These are phyloP conservation scores for Euthynnus affinis DNA, from an alignment of 2,797 vertebrate genomes.

Conservation along the genomic window DNA sequence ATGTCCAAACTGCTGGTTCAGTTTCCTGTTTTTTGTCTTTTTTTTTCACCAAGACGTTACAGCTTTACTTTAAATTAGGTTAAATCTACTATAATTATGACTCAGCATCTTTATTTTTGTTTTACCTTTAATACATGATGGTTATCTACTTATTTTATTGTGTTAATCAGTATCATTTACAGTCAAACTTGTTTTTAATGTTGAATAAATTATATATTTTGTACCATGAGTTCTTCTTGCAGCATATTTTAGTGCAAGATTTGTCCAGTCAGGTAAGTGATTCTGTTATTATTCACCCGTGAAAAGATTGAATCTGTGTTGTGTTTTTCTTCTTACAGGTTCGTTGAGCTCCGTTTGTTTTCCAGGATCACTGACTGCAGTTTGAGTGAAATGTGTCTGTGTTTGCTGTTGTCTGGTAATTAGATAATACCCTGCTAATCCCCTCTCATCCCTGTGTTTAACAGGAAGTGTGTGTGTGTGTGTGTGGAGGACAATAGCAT, in stretches of 20 bases:
- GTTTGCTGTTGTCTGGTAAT: slow-evolving; percentile 22
- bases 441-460: slow-evolving; percentile 17
- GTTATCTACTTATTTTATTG: too few species aligned
- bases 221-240: background rate
- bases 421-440: slow-evolving; percentile 36
- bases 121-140: too few species aligned
- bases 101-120: too few species aligned
- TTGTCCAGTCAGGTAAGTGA: too few species aligned
- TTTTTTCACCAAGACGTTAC: too few species aligned
- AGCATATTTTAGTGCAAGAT: too few species aligned
- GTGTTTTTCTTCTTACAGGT: background rate
- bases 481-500: background rate
- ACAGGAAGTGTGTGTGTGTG: slow-evolving; percentile 22
- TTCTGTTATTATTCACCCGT: too few species aligned
- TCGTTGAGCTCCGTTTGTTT: background rate
- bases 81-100: too few species aligned
- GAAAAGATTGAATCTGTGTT: too few species aligned
- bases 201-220: background rate
- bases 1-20: too few species aligned
- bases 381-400: slow-evolving; percentile 3
- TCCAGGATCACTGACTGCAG: background rate
- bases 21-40: background rate
- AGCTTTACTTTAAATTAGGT: too few species aligned
- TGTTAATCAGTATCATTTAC: too few species aligned
- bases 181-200: background rate